Base-by-base conservation (phyloP, 2,797 vertebrate species). In the Halcyon chelicuti region DNA sequence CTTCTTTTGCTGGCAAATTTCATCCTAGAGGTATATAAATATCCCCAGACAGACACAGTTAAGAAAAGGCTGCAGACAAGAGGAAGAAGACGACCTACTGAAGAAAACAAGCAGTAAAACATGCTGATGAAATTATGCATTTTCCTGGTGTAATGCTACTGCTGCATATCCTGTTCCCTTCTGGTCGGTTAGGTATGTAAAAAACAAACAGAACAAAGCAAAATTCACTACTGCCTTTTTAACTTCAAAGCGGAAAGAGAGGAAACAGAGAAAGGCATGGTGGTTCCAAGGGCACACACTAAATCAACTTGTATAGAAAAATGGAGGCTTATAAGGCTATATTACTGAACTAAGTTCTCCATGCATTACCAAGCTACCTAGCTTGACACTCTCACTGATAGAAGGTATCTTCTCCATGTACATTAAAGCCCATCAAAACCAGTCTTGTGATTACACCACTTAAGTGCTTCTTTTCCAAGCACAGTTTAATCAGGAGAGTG, bases 381-480 rank as follows among this genome's bases (percentile, higher is more conserved):
- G 67, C 51, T 85, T 88, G 86, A 78, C 2, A 5, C n/a, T 65
- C 7, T 94, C 55, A 77, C 75, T 73, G 58, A 46, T 5, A 88
- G 49, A 68, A 76, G 28, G 39, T 76, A 47, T 55, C 47, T 90
- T 91, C 76, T 91, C 52, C 40, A 66, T 12, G 28, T 62, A 47
- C 49, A 28, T 77, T 82, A 87, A 85, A 74, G n/a, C 52, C 35
- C 61, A 62, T 74, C 83, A 92, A 60, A 84, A 90, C 77, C 60
- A 84, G 77, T 37, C 71, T 68, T 63, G 51, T 77, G 94, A 82
- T 87, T 58, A 74, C n/a, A 74, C 11, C 61, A 58, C 74, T 93
- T 68, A 80, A 89, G 35, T 95, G 83, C 74, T 95, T 94, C 61
- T 80, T 76, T 54, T 80, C 46, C 49, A 89, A 91, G 77, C 33